These are phyloP conservation scores for Crossocerus cetratus DNA, from an alignment of 2,888 invertebrate species.

Conservation along the genomic window DNA sequence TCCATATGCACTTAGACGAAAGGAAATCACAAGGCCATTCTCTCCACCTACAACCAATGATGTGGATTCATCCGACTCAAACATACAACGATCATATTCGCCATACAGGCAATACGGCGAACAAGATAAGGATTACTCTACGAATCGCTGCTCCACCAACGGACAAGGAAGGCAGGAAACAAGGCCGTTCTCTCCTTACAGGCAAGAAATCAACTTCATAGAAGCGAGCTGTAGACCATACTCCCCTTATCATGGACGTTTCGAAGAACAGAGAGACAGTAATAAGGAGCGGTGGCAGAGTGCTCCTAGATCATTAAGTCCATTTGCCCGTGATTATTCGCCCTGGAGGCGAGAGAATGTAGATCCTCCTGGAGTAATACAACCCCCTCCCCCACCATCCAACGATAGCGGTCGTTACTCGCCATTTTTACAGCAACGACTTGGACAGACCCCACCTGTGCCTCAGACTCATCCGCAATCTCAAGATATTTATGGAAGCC, in stretches of 20 bases:
- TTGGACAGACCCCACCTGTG: constrained; percentile 65
- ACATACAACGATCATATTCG: constrained; percentile 68
- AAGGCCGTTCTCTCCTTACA: constrained; percentile 61
- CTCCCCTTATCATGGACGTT: constrained; percentile 66
- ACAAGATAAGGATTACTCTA: constrained; percentile 52
- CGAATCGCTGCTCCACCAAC: constrained; percentile 57
- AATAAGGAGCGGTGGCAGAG: constrained; percentile 70
- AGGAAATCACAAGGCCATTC: constrained; percentile 69
- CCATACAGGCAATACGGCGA: constrained; percentile 64
- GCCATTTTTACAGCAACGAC: constrained; percentile 70
- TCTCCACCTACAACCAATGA: constrained; percentile 66
- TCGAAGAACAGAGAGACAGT: constrained; percentile 62
- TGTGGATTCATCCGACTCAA: constrained; percentile 54
- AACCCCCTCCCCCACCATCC: constrained; percentile 40
- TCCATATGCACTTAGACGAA: constrained; percentile 71
- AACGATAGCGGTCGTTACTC: constrained; percentile 68
- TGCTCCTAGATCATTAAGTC: constrained; percentile 70
- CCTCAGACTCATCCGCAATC: constrained; percentile 68
- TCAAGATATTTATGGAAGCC: constrained; percentile 73
- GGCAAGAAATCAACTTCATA: constrained; percentile 59
- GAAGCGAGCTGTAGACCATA: constrained; percentile 61
- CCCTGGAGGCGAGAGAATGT: constrained; percentile 76
- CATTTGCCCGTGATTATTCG: constrained; percentile 74
- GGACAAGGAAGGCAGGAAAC: constrained; percentile 53
- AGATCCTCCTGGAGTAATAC: constrained; percentile 74